Conservation (phyloP, 2,797 vertebrate genomes). For the Anisognathus igniventris region DNA sequence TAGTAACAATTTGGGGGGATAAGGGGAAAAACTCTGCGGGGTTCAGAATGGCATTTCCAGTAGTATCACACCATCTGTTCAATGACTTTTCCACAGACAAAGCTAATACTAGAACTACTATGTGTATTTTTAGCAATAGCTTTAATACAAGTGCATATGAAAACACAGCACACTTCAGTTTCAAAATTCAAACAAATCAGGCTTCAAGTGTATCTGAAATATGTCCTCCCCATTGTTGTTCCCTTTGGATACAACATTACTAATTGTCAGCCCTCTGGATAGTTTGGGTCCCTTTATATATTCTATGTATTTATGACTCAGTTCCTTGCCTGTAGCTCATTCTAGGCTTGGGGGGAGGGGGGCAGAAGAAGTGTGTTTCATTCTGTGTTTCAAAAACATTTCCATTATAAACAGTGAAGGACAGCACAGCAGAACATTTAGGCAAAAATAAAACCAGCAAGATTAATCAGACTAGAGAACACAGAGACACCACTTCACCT, state of each 20-base stretch:
- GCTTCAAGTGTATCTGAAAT: background rate
- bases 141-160: background rate
- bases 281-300: background rate
- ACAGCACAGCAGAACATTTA: background rate
- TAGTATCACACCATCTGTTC: background rate
- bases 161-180: background rate
- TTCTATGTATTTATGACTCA: background rate
- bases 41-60: background rate
- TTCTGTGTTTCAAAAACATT: background rate
- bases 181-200: background rate
- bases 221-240: background rate
- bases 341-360: background rate
- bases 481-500: background rate
- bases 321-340: background rate
- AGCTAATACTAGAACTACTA: background rate
- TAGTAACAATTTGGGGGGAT: background rate
- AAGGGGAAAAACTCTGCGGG: background rate
- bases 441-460: background rate
- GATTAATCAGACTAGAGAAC: background rate
- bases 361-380: background rate
- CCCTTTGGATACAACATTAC: background rate
- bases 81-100: background rate
- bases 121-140: background rate
- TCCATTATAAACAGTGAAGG: background rate
- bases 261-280: background rate